Evolutionary conservation across 2,797 vertebrate genomes (phyloP).

Genomic region (Remorina albescens): DNA sequence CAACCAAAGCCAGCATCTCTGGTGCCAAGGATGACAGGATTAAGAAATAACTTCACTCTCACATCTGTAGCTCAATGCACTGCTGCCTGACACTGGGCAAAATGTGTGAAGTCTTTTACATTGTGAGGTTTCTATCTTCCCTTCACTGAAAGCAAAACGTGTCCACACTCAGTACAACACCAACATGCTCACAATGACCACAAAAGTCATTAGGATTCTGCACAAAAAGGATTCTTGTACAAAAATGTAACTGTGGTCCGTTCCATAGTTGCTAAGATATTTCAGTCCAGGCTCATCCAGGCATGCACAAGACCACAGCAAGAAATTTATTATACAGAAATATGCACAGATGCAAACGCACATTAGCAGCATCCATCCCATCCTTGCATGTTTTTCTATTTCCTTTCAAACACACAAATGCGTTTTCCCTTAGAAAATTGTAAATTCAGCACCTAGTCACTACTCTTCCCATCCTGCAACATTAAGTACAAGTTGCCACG

Average conservation of each 20-base stretch:
- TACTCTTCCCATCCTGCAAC: conserved; percentile 18
- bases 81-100: conserved; percentile 30
- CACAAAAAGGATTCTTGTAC: too few relatives aligned
- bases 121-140: conserved; percentile 21
- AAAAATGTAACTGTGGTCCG: background rate
- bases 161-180: background rate
- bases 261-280: background rate
- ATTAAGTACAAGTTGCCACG: conserved; percentile 56
- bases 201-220: background rate
- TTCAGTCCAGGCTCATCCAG: background rate
- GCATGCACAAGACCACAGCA: too few relatives aligned
- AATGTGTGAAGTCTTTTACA: conserved; percentile 43
- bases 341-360: background rate
- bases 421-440: conserved; percentile 22
- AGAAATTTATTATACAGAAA: background rate
- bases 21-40: conserved; percentile 54
- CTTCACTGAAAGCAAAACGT: conserved; percentile 12
- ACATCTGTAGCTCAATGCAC: conserved; percentile 33
- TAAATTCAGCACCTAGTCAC: conserved; percentile 40
- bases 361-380: conserved; percentile 6
- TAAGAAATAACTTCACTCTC: conserved; percentile 53
- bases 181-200: background rate
- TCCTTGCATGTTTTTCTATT: background rate
- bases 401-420: background rate
- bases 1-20: conserved; percentile 49